Base-by-base conservation (phyloP, 2,888 invertebrate genomes). In the Diarsia rubi region DNA sequence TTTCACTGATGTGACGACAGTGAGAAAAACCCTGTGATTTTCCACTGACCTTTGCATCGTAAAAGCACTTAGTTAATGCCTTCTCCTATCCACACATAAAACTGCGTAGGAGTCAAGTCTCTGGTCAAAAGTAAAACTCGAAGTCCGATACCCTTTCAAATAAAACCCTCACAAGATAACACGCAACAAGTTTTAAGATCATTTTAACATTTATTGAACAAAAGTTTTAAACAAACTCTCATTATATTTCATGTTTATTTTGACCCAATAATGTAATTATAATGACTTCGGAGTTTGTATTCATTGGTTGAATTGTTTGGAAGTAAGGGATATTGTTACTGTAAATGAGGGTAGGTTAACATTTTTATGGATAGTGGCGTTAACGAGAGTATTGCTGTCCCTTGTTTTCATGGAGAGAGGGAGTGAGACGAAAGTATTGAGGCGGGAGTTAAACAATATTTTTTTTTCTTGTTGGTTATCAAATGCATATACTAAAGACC, bases 201-300 rank as follows among this genome's bases (percentile, higher is more conserved):
- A 64, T 65, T 68, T 49, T 3, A 71, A 65, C n/a, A 68, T 70
- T 79, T 47, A 69, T 59, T 37, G 24, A 66, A 27, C 57, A 54
- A 71, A 78, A 71, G 65, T 83, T 79, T n/a, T 6, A 45, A 59
- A 62, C 62, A 47, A 69, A 24, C 31, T 16, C 42, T 57, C 45
- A 45, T 74, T 59, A 59, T 24, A 60, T 78, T 67, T 52, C 68
- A 44, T 71, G 73, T 78, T 78, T 66, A 45, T 69, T 80, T 75
- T 66, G 60, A 65, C 27, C 66, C 54, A 54, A 69, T 75, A 71
- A 57, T 75, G 81, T 68, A 57, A 73, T 64, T n/a, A 64, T 69
- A 60, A 65, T 57, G 37, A 66, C 37, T 62, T 81, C 19, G 1
- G 8, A 31, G 68, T 74, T 81, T 79, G 68, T 79, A 79, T 70